Conservation (phyloP, 2,113 vertebrate genomes). For the Oreochromis aureus region DNA sequence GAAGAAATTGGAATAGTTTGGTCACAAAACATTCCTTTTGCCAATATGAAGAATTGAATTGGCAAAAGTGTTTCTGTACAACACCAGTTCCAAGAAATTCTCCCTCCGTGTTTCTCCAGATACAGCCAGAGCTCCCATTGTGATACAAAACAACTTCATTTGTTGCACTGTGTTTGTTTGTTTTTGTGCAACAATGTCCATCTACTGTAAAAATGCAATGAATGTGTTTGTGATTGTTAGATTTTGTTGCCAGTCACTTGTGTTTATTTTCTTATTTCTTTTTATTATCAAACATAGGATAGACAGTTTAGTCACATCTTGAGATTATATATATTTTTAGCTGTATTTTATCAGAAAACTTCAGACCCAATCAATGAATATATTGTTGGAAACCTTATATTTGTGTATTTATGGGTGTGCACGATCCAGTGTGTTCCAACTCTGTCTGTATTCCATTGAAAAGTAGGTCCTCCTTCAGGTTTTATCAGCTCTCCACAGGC, state of each 20-base stretch:
- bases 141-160: slow-evolving; percentile 13
- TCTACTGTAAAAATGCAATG: not conserved
- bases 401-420: not conserved
- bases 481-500: slow-evolving; percentile 62
- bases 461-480: slow-evolving; percentile 32
- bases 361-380: not conserved
- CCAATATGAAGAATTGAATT: slow-evolving; percentile 55
- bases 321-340: not conserved
- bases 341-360: not conserved
- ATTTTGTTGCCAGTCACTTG: not conserved
- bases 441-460: slow-evolving; percentile 18
- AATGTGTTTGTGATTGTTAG: not conserved
- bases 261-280: not conserved
- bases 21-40: slow-evolving; percentile 28
- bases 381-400: not conserved
- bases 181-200: not conserved
- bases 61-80: slow-evolving; percentile 31
- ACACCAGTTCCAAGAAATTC: slow-evolving; percentile 13
- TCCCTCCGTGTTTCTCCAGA: not conserved
- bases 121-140: slow-evolving; percentile 14
- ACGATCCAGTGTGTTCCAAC: slow-evolving; percentile 3
- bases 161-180: not conserved
- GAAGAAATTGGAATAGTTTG: slow-evolving; percentile 28
- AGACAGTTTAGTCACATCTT: not conserved
- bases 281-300: not conserved